These are phyloP conservation scores for Ctenodactylus gundi DNA, from an alignment of 2,113 vertebrate species.

Conservation along the genomic window DNA sequence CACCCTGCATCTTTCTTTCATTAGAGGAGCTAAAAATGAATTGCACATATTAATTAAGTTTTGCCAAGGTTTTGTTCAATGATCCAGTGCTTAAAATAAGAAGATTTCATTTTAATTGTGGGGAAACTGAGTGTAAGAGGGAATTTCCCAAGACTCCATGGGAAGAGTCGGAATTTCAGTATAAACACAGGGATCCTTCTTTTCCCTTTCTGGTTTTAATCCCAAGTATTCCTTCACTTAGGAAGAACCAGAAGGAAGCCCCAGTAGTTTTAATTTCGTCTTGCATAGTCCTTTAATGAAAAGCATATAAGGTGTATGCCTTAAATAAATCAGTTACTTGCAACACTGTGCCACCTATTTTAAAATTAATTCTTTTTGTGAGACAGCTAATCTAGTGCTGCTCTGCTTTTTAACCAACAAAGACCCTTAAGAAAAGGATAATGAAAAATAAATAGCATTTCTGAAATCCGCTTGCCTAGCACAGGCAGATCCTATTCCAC, in stretches of 20 bases:
- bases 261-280: slow-evolving; percentile 28
- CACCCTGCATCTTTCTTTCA: slow-evolving; percentile 17
- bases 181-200: neutral
- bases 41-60: slow-evolving; percentile 58
- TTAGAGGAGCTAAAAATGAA: slow-evolving; percentile 47
- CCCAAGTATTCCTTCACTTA: neutral
- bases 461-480: neutral
- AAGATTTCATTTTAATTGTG: slow-evolving; percentile 51
- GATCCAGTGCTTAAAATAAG: slow-evolving; percentile 54
- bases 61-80: slow-evolving; percentile 16
- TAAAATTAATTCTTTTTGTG: slow-evolving; percentile 17
- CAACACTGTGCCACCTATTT: neutral
- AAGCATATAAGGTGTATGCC: neutral
- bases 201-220: neutral
- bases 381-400: slow-evolving; percentile 39
- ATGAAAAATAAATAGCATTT: slow-evolving; percentile 59
- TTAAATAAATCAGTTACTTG: neutral
- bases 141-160: slow-evolving; percentile 8
- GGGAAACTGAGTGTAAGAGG: slow-evolving; percentile 27
- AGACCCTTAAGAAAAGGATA: slow-evolving; percentile 56
- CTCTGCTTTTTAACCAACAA: slow-evolving; percentile 58
- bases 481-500: neutral
- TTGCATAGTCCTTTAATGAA: neutral
- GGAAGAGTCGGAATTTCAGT: slow-evolving; percentile 30
- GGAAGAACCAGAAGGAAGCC: slow-evolving; percentile 1